Evolutionary conservation across 1,140 invertebrate genomes (phyloP), one percentile per base, ranked within the genome.

Genomic region (Phortica variegata): DNA sequence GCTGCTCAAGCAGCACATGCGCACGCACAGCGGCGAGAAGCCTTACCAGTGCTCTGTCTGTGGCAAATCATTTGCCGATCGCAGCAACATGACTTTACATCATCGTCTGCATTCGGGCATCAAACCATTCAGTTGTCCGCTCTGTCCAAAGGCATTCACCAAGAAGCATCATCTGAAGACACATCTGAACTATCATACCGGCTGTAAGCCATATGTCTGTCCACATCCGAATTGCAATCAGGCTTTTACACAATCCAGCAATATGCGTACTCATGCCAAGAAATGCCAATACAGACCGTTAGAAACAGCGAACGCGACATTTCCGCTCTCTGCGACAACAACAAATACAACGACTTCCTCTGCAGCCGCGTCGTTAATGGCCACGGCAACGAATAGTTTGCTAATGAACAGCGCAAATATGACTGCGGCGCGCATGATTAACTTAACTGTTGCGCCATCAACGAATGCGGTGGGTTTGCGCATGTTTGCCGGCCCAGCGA

Each of bases 131-230:
- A 83, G 87, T 18, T 95, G 93, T 63, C 84, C 83, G 1, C 74
- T 91, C 2, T 96, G 93, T 65, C 83, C 87, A 3, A 90, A 94
- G 52, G 85, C 89, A 2, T 95, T 95, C 75, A 89, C 91, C 21
- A 93, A 90, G 77, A 90, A 90, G 56, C 86, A 90, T 58, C 87
- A 89, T 58, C 77, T 91, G 8, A 89, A 92, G 71, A 91, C 90
- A 0, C 91, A 92, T 73, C 79, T 90, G 19, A 91, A 92, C 66
- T 89, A 87, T 53, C 87, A 88, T 60, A 88, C 85, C 0, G 87
- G 87, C 0, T 82, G 84, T 23, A 89, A 89, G 55, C 87, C 88
- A 0, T 90, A 90, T 56, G 81, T 83, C 2, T 90, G 88, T 60
- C 79, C 83, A 3, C 85, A 87, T 52, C 79, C 83, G 12, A 85